These are phyloP conservation scores for Heptranchias perlo DNA, from an alignment of 2,113 vertebrate genomes.

Conservation along the genomic window DNA sequence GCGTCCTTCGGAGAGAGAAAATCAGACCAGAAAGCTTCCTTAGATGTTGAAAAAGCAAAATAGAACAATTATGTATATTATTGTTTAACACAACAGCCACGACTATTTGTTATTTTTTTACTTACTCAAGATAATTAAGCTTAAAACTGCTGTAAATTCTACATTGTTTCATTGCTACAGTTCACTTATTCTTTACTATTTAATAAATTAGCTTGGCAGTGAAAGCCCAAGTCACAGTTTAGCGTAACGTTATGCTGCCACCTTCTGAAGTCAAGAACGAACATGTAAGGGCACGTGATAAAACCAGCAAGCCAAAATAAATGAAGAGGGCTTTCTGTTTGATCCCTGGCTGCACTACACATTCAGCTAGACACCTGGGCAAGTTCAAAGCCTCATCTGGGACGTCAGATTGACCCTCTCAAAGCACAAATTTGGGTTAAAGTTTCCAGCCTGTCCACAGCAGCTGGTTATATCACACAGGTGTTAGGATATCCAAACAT, in stretches of 20 bases:
- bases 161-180: neutral
- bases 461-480: neutral
- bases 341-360: too few species aligned
- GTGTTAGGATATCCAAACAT: neutral
- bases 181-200: neutral
- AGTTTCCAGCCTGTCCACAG: neutral
- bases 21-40: neutral
- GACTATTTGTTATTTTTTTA: neutral
- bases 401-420: neutral
- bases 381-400: neutral
- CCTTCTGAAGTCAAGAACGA: neutral
- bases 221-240: neutral
- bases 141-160: neutral
- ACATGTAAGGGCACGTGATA: neutral
- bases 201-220: neutral
- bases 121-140: neutral
- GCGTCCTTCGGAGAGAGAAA: neutral
- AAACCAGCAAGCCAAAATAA: neutral
- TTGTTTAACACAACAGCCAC: neutral
- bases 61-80: neutral
- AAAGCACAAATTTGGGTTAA: neutral
- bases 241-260: neutral
- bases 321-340: too few species aligned
- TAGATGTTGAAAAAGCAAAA: neutral
- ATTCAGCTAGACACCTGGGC: too few species aligned